Percentiles rank a stretch among this genome's conserved stretches.
Conservation (phyloP, 2,888 invertebrate genomes). For the Rhopalosiphum nymphaeae region DNA sequence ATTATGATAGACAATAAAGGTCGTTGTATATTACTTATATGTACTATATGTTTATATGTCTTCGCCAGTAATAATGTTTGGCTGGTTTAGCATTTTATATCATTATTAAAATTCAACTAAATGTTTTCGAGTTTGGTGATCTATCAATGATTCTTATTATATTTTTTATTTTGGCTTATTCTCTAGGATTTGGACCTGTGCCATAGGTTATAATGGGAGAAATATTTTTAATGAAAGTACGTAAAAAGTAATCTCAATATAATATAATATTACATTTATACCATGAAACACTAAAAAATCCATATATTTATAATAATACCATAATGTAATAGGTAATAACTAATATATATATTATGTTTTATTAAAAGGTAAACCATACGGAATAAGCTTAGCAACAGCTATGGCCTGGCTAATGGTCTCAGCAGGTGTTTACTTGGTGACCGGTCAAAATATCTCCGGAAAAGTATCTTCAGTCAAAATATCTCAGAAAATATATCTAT, state of each 20-base stretch:
- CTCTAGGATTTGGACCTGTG: background rate
- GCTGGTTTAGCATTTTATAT: conserved; percentile 82
- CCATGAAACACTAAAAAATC: too few relatives aligned
- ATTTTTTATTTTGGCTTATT: background rate
- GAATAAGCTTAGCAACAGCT: background rate
- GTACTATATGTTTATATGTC: conserved; percentile 70
- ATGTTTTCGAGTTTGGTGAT: background rate
- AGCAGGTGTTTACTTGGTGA: background rate
- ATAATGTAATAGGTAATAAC: too few relatives aligned
- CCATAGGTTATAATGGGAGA: conserved; percentile 16
- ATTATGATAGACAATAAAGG: conserved; percentile 85
- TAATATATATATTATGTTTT: background rate
- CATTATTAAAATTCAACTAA: conserved; percentile 69
- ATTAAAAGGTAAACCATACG: background rate
- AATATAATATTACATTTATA: too few relatives aligned
- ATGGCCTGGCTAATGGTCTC: background rate
- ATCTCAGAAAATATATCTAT: too few relatives aligned
- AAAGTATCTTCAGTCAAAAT: too few relatives aligned
- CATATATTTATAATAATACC: too few relatives aligned
- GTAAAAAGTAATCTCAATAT: background rate
- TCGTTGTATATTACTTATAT: conserved; percentile 80
- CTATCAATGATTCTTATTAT: background rate
- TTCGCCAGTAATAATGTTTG: conserved; percentile 82
- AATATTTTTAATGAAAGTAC: background rate
- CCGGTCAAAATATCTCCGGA: too few relatives aligned